Evolutionary conservation across 2,797 vertebrate genomes (phyloP).

Genomic region (Aplochiton taeniatus): DNA sequence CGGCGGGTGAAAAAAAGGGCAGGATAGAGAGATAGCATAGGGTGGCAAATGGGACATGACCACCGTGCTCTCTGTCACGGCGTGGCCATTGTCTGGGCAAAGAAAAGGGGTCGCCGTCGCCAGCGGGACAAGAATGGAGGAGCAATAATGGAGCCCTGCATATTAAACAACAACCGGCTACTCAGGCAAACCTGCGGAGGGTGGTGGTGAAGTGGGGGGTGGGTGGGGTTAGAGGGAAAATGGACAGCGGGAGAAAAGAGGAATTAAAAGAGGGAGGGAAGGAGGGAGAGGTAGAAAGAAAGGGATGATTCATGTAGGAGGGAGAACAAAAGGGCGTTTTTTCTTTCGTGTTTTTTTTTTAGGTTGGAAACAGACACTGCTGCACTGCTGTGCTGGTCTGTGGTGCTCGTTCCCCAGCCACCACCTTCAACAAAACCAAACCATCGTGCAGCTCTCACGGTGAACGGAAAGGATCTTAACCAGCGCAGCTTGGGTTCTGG

Average conservation of each 20-base stretch:
- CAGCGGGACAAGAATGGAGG: constrained; percentile 74
- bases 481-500: too few relatives aligned
- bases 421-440: too few relatives aligned
- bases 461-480: too few relatives aligned
- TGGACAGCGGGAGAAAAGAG: constrained; percentile 9
- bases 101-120: constrained; percentile 65
- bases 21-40: constrained; percentile 76
- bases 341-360: too few relatives aligned
- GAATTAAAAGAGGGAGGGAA: constrained; percentile 26
- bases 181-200: constrained; percentile 56
- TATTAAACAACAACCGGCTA: constrained; percentile 71
- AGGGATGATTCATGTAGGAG: constrained; percentile 44
- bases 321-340: constrained; percentile 30
- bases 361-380: constrained; percentile 16
- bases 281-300: constrained; percentile 35
- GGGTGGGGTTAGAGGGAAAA: constrained; percentile 23
- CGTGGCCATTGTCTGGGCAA: constrained; percentile 73
- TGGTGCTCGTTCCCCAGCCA: too few relatives aligned
- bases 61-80: constrained; percentile 75
- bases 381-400: too few relatives aligned
- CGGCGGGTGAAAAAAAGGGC: constrained; percentile 49
- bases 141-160: constrained; percentile 73
- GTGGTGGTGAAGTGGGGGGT: constrained; percentile 25
- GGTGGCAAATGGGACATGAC: constrained; percentile 76
- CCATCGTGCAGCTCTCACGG: too few relatives aligned